A percentile compares a stretch with the other conserved stretches of the same genome.
Evolutionary conservation across 2,113 vertebrate genomes (phyloP).

Genomic region (Aegypius monachus): DNA sequence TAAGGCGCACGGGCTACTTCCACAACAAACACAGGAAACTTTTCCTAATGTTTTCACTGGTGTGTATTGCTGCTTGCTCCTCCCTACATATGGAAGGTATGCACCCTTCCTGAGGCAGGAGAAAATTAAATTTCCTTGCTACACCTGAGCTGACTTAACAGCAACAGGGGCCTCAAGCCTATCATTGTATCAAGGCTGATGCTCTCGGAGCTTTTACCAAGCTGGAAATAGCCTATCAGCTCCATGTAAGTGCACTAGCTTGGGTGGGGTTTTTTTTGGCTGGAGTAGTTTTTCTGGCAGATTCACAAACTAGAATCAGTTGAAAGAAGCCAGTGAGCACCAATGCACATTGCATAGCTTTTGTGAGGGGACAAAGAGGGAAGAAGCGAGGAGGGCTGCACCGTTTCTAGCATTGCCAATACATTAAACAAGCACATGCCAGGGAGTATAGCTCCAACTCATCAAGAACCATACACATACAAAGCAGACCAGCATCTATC

Average conservation of each 20-base stretch:
- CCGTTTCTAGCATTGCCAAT: not conserved
- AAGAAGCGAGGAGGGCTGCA: not conserved
- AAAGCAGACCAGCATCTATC: not conserved
- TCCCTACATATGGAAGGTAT: not conserved
- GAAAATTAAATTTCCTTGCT: not conserved
- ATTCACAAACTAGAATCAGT: not conserved
- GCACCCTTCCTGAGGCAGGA: not conserved
- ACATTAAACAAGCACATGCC: not conserved
- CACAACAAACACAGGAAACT: not conserved
- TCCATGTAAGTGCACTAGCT: not conserved
- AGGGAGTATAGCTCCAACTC: not conserved
- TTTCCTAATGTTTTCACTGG: not conserved
- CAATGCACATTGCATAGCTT: not conserved
- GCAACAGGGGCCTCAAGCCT: not conserved
- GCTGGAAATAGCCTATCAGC: not conserved
- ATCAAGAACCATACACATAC: not conserved
- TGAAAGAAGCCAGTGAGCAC: not conserved
- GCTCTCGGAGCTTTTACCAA: not conserved
- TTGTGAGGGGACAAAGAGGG: not conserved
- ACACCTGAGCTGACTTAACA: not conserved
- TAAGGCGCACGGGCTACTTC: not conserved
- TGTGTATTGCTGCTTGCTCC: not conserved
- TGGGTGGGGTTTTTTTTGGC: too few relatives aligned
- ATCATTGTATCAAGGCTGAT: rapidly evolving
- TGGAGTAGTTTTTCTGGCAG: not conserved